Conservation (phyloP, 2,113 vertebrate species). For the Bolborhynchus lineola region DNA sequence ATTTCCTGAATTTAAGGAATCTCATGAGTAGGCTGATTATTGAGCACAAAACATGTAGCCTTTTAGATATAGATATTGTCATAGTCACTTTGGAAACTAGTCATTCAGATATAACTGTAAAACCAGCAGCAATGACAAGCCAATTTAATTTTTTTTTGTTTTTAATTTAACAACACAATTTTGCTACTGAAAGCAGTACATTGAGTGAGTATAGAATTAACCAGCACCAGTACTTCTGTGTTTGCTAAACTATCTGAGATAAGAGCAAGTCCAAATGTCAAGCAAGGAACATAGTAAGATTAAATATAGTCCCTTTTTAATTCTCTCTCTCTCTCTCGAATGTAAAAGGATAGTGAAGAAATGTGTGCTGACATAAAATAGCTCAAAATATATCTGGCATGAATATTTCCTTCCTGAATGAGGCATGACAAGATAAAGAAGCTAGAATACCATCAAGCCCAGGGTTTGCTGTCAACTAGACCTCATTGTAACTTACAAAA, state of each 20-base stretch:
- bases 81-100: neutral
- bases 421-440: neutral
- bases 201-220: neutral
- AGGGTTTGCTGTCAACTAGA: neutral
- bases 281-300: neutral
- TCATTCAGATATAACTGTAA: neutral
- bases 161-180: neutral
- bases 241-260: neutral
- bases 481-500: neutral
- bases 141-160: neutral
- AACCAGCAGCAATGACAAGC: neutral
- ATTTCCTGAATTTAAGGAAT: neutral
- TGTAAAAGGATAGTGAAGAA: neutral
- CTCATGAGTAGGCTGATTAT: neutral
- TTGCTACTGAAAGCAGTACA: neutral
- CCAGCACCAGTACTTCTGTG: neutral
- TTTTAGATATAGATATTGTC: neutral
- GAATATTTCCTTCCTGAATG: constrained; percentile 1
- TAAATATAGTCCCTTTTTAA: neutral
- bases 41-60: neutral
- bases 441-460: neutral
- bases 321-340: neutral
- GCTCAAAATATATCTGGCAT: neutral
- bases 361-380: neutral
- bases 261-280: neutral